phyloP scores from a whole-genome alignment of 2,113 vertebrate genomes.

The Xiphophorus hellerii region DNA sequence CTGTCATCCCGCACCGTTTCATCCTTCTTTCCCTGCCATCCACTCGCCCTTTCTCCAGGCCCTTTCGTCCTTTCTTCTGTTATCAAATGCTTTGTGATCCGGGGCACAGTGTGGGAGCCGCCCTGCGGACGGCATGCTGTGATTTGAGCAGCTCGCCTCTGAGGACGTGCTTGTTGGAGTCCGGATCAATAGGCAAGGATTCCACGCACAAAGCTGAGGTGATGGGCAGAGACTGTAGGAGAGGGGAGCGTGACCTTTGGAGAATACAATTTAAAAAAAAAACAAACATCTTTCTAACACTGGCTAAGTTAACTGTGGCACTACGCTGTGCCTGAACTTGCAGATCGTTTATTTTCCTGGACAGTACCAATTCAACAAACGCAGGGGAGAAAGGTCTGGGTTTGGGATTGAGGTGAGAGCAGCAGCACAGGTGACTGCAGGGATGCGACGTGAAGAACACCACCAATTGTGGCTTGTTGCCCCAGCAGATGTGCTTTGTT shows the following conservation, averaged over 20 bases:
- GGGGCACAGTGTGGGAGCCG: slow-evolving; percentile 59
- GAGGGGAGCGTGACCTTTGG: slow-evolving; percentile 81
- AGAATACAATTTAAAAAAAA: slow-evolving; percentile 75
- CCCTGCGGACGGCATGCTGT: slow-evolving; percentile 52
- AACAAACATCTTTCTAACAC: slow-evolving; percentile 66
- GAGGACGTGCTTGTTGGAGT: slow-evolving; percentile 63
- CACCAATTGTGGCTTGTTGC: slow-evolving; percentile 68
- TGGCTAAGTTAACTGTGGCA: slow-evolving; percentile 76
- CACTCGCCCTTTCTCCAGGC: slow-evolving; percentile 38
- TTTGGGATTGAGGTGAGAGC: slow-evolving; percentile 58
- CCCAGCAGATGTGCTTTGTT: slow-evolving; percentile 50
- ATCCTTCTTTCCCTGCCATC: slow-evolving; percentile 38
- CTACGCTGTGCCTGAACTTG: slow-evolving; percentile 66
- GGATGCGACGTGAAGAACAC: slow-evolving; percentile 51
- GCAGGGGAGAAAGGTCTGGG: slow-evolving; percentile 33
- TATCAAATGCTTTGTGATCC: slow-evolving; percentile 67
- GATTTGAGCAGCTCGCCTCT: slow-evolving; percentile 60
- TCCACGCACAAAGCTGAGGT: slow-evolving; percentile 78
- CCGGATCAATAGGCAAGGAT: slow-evolving; percentile 76
- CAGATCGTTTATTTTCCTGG: slow-evolving; percentile 79
- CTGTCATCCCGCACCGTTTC: slow-evolving; percentile 46
- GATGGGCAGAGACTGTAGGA: slow-evolving; percentile 74
- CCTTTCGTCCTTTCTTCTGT: slow-evolving; percentile 45
- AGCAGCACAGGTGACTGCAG: slow-evolving; percentile 13
- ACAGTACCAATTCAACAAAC: slow-evolving; percentile 75